Evolutionary conservation across 2,113 vertebrate genomes (phyloP), one percentile per base, ranked within the genome.

Genomic region (Clupea harengus): DNA sequence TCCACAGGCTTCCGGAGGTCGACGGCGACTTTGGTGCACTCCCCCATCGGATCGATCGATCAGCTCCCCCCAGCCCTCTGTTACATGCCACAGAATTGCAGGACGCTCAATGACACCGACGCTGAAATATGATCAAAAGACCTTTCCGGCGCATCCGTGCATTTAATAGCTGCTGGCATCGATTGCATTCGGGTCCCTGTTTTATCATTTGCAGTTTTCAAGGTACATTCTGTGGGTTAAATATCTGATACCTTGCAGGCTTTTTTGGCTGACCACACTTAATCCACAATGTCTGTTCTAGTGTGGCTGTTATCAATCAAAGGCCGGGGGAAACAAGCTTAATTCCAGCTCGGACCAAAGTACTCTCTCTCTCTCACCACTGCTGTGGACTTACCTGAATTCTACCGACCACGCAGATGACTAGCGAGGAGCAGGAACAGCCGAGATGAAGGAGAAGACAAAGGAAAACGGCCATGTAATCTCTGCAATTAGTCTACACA

Each of bases 401-500:
- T 72, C 54, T 20, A 6, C 54, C 20, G 54, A 18, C 5, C 54
- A 4, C 20, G 67, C 25, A 39, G 67, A 5, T 32, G 72, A 39
- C 9, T 2, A 4, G 64, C 28, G 64, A 72, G n/a, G 20, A 25
- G n/a, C 60, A 22, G 20, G 6, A n/a, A n/a, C 5, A n/a, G 64
- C 64, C 11, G 11, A 75, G 67, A 75, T 9, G 11, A 75, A 10
- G 67, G 67, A 75, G 39, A 32, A 6, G 54, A 60, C 54, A 20
- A 60, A 60, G 10, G 28, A 78, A 78, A 78, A 78, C 15, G 13
- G 28, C 25, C 72, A 15, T 78, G 39, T 78, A 39, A 39, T 78
- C 72, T 78, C 4, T 78, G 72, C 28, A 78, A 44, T 78, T 39
- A 78, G 39, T 78, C 72, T 78, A 78, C 32, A 78, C 13, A 78